Conservation (phyloP, 92 coral and sea anemone species). For the Parazoanthus swiftii region DNA sequence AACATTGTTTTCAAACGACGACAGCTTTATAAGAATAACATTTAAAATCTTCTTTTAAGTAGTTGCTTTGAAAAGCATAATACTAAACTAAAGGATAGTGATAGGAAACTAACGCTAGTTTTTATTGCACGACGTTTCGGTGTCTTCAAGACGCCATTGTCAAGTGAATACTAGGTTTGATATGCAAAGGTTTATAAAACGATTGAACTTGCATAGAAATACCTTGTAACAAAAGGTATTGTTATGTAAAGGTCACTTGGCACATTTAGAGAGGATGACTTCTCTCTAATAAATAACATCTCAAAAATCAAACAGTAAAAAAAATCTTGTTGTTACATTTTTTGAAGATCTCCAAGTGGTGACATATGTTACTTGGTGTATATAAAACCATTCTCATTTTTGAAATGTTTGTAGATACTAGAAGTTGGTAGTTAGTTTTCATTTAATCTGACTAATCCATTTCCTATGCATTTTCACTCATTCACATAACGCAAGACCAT, state of each 20-base stretch:
- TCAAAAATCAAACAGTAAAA: too few species aligned
- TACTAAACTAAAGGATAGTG: not conserved
- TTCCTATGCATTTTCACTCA: too few species aligned
- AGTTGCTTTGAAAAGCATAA: conserved; percentile 2
- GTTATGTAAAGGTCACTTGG: too few species aligned
- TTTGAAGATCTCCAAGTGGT: not conserved
- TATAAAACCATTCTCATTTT: not conserved
- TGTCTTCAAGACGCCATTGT: not conserved
- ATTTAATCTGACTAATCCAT: too few species aligned
- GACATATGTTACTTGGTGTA: conserved; percentile 4
- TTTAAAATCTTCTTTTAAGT: not conserved
- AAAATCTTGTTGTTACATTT: not conserved
- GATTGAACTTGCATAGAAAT: too few species aligned
- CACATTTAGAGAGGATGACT: too few species aligned
- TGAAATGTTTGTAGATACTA: conserved; percentile 9
- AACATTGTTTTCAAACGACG: not conserved
- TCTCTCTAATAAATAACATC: not conserved
- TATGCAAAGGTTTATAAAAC: too few species aligned
- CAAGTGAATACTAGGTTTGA: not conserved
- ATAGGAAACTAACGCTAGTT: not conserved
- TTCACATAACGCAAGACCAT: too few species aligned
- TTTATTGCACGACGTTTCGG: not conserved
- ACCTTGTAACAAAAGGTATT: too few species aligned
- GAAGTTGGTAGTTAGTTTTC: conserved; percentile 17
- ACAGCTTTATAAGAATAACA: not conserved